Conservation (phyloP, 2,113 vertebrate species). For the Pomatostomus ruficeps region DNA sequence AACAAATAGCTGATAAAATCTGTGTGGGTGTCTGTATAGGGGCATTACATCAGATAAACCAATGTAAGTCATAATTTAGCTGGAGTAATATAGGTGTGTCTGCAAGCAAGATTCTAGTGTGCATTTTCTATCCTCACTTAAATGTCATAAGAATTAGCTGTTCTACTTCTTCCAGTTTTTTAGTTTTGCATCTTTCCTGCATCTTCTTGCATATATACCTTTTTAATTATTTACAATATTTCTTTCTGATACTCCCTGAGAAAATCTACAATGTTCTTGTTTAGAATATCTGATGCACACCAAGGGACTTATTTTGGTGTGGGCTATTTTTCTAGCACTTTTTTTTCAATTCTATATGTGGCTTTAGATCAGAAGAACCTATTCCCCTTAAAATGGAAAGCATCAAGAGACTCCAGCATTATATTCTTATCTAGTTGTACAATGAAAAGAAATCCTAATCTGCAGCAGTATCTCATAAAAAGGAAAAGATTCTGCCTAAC, state of each 20-base stretch:
- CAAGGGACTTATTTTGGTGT: neutral
- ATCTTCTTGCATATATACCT: neutral
- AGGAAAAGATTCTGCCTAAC: neutral
- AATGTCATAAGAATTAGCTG: neutral
- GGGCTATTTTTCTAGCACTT: neutral
- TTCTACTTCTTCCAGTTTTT: neutral
- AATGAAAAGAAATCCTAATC: neutral
- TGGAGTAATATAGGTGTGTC: neutral
- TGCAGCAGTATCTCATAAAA: neutral
- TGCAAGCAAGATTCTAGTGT: neutral
- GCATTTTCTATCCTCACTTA: neutral
- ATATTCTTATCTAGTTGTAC: neutral
- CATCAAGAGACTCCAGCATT: neutral
- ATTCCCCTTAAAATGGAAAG: neutral
- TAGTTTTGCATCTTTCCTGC: neutral
- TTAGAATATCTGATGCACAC: neutral
- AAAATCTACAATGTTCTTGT: neutral
- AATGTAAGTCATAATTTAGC: neutral
- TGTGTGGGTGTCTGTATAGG: neutral
- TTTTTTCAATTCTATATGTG: neutral
- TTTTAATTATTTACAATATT: neutral
- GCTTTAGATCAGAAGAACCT: neutral
- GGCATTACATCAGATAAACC: neutral
- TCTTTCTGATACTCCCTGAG: neutral
- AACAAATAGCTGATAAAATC: neutral